phyloP scores from a whole-genome alignment of 2,113 vertebrate genomes.

The Penelope pileata region DNA sequence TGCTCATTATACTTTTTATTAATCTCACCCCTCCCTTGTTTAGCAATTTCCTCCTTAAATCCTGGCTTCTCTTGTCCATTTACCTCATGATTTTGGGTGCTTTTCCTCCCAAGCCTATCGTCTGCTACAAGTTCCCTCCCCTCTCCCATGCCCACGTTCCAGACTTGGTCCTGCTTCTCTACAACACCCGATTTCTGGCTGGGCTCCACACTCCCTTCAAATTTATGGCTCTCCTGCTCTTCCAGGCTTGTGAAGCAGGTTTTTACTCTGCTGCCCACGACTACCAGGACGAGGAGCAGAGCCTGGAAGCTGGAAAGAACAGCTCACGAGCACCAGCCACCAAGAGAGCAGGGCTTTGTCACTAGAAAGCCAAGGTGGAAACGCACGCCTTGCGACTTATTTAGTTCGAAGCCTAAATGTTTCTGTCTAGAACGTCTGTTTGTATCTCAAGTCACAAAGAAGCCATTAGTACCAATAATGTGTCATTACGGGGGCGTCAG shows the following conservation, averaged over 20 bases:
- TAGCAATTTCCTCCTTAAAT: constrained; percentile 17
- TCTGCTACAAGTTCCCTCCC: not conserved
- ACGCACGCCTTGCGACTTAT: not conserved
- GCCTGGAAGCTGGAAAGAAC: not conserved
- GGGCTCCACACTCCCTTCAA: not conserved
- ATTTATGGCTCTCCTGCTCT: constrained; percentile 4
- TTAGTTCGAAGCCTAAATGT: constrained; percentile 62
- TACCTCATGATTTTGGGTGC: not conserved
- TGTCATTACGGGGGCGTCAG: constrained; percentile 58
- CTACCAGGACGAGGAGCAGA: not conserved
- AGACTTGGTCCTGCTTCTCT: constrained; percentile 4
- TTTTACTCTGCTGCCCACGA: not conserved
- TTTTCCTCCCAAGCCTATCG: not conserved
- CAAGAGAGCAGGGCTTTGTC: not conserved
- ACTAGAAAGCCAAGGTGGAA: constrained; percentile 14
- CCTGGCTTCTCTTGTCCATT: constrained; percentile 15
- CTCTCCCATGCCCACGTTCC: not conserved
- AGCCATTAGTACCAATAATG: constrained; percentile 68
- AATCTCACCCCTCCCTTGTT: constrained; percentile 1
- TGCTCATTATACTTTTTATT: not conserved
- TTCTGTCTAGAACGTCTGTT: constrained; percentile 62
- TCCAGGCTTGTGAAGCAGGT: not conserved
- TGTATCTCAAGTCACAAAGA: constrained; percentile 63
- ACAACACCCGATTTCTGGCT: fast-evolving
- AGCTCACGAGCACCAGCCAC: not conserved